Evolutionary conservation across 2,113 vertebrate species (phyloP).

Genomic region (Catharus minimus): DNA sequence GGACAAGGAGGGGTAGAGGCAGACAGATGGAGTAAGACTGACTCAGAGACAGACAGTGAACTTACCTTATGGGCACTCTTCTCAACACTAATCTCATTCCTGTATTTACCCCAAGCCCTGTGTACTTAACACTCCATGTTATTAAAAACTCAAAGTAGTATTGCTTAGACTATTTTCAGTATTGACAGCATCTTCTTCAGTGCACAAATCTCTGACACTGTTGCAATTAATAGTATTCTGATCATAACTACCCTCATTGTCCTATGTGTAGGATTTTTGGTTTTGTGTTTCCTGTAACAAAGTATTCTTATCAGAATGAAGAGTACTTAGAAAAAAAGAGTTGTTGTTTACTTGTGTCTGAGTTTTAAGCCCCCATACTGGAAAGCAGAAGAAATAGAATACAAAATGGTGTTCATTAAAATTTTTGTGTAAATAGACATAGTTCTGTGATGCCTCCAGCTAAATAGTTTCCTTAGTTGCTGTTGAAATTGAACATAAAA

Average conservation of each 20-base stretch:
- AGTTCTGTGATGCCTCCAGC: not conserved
- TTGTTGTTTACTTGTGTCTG: not conserved
- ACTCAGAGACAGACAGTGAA: not conserved
- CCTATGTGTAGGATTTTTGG: not conserved
- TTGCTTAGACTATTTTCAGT: not conserved
- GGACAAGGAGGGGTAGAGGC: not conserved
- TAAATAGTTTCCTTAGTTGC: conserved; percentile 9
- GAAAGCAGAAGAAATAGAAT: not conserved
- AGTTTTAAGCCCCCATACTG: not conserved
- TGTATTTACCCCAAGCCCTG: not conserved
- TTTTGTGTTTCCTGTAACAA: not conserved
- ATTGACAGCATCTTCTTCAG: not conserved
- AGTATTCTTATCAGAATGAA: not conserved
- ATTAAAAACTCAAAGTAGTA: not conserved
- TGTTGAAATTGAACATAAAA: conserved; percentile 37
- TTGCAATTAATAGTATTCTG: not conserved
- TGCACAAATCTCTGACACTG: not conserved
- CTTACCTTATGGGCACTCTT: not conserved
- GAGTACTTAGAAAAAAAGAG: not conserved
- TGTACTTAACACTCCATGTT: not conserved
- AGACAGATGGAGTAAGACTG: not conserved
- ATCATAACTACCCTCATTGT: not conserved
- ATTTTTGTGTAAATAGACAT: not conserved
- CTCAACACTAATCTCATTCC: not conserved
- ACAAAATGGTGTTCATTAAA: not conserved